Evolutionary conservation across 1,140 invertebrate species (phyloP), one percentile per base, ranked within the genome.

Genomic region (Sminthurides bifidus): DNA sequence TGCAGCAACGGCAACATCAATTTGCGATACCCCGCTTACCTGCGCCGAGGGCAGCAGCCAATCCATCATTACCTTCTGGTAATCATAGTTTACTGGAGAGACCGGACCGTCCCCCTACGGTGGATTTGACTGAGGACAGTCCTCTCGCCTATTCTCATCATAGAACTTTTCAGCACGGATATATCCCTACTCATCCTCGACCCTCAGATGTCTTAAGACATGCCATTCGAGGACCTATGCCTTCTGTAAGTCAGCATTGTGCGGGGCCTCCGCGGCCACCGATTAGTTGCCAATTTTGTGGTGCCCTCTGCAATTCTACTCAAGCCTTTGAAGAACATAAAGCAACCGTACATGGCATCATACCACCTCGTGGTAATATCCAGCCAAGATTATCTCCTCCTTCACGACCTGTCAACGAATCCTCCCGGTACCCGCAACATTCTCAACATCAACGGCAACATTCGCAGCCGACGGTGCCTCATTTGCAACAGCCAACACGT

Each of bases 101-200:
- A 15, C 63, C 63, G 4, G 59, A 58, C 37, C 27, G 63, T 8
- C 63, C 63, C 0, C 63, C 63, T 19, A 65, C 63, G 8, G 57
- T 65, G 23, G 63, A 65, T 43, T 57, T 65, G 35, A 65, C 63
- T 1, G 54, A 56, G 3, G 63, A 65, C 35, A 54, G 57, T 26
- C 31, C 46, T 1, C 17, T 50, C 17, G 43, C 45, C 5, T 21
- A 52, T 6, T 27, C 24, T 19, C 29, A 31, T 12, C n/a, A n/a
- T n/a, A n/a, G n/a, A n/a, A n/a, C n/a, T n/a, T n/a, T n/a, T n/a
- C n/a, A n/a, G n/a, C 33, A 56, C 30, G 24, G 6, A 4, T 12
- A 8, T 6, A 24, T 48, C 6, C 44, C 26, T 26, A 8, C 8
- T 15, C 19, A 12, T 8, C 6, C 5, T 14, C 10, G 6, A 14